Evolutionary conservation across 2,888 invertebrate genomes (phyloP).

Genomic region (Ormyrus rosae): DNA sequence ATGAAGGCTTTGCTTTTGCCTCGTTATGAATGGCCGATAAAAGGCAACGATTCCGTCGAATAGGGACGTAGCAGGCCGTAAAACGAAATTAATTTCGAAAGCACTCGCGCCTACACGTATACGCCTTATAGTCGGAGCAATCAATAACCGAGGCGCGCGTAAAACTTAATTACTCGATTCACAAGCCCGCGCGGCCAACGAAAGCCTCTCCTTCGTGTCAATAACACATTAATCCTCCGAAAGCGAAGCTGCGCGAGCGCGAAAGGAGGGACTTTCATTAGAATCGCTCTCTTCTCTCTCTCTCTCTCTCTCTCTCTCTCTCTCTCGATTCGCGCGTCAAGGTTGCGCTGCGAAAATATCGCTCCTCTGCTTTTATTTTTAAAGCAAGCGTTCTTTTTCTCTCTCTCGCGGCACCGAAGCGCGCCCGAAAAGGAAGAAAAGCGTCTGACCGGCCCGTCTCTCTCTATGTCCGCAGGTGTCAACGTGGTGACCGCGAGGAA

Average conservation of each 20-base stretch:
- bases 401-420: background rate
- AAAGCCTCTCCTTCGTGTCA: background rate
- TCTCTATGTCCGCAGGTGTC: constrained; percentile 34
- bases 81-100: too few species aligned
- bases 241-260: background rate
- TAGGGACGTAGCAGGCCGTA: too few species aligned
- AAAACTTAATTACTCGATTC: background rate
- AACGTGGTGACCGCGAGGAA: background rate
- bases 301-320: background rate
- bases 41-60: too few species aligned
- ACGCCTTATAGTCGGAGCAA: background rate
- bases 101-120: background rate
- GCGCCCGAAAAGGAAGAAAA: background rate
- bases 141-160: constrained; percentile 13
- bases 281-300: background rate
- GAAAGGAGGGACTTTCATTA: constrained; percentile 17
- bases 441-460: background rate
- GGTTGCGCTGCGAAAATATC: constrained; percentile 52
- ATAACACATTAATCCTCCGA: constrained; percentile 26
- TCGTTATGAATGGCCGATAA: background rate
- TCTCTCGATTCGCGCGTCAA: constrained; percentile 31
- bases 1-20: background rate
- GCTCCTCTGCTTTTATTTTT: constrained; percentile 41
- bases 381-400: constrained; percentile 5
- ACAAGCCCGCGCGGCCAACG: too few species aligned